phyloP scores from a whole-genome alignment of 2,113 vertebrate species.

The Mobula birostris region DNA sequence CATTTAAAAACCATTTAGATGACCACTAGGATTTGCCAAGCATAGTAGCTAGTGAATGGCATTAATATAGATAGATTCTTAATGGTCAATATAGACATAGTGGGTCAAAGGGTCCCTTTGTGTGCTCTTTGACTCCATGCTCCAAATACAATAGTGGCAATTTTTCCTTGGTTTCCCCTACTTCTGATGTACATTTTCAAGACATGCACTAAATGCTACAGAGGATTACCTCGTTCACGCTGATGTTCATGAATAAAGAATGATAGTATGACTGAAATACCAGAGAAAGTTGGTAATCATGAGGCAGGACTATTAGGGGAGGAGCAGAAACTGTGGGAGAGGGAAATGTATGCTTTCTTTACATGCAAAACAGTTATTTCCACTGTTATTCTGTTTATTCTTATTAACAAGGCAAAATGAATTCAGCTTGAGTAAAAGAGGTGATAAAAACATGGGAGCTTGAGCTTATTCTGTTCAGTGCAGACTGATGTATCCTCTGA shows the following conservation, averaged over 20 bases:
- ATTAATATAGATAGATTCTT: no score
- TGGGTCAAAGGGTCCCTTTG: no score
- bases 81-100: no score
- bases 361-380: background rate
- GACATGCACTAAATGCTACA: no score
- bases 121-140: no score
- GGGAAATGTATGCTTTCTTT: background rate
- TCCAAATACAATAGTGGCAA: background rate
- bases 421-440: background rate
- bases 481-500: background rate
- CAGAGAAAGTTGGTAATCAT: background rate
- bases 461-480: background rate
- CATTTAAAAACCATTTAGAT: no score
- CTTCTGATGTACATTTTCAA: background rate
- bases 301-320: background rate
- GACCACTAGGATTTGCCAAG: no score
- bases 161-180: background rate
- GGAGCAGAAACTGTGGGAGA: background rate
- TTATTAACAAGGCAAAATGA: background rate
- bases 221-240: background rate
- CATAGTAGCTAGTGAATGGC: no score
- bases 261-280: background rate
- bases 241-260: background rate
- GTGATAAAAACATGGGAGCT: background rate
- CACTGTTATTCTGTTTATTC: background rate